Conservation (phyloP, 2,797 vertebrate species). For the Esox masquinongy region DNA sequence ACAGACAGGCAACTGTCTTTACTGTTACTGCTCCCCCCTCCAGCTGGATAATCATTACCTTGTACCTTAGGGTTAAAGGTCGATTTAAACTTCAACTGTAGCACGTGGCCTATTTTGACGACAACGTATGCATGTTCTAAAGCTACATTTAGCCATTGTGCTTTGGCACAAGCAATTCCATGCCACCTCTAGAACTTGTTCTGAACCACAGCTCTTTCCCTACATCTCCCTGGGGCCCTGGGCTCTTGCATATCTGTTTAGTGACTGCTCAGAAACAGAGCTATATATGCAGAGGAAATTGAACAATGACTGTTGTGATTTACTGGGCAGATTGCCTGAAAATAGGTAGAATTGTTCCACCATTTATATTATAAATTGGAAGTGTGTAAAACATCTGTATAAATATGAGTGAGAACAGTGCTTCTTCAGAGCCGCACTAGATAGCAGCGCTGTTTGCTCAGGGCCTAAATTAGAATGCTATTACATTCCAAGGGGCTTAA, state of each 20-base stretch:
- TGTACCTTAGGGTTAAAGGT: not conserved
- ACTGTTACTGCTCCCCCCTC: constrained; percentile 19
- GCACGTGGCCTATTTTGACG: not conserved
- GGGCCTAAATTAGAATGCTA: constrained; percentile 65
- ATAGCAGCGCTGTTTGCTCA: constrained; percentile 59
- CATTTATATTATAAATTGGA: constrained; percentile 35
- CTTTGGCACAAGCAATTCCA: not conserved
- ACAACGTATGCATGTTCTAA: not conserved
- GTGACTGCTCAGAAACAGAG: constrained; percentile 39
- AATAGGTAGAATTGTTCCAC: constrained; percentile 42
- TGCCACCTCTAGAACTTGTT: constrained; percentile 6
- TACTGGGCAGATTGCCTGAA: constrained; percentile 38
- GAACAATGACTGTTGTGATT: constrained; percentile 46
- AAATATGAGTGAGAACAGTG: constrained; percentile 52
- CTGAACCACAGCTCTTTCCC: not conserved
- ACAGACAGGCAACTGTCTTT: constrained; percentile 8
- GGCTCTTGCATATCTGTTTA: not conserved
- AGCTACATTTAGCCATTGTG: not conserved
- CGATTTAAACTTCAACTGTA: not conserved
- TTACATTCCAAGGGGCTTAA: constrained; percentile 68
- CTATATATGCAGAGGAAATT: constrained; percentile 57
- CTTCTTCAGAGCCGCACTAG: constrained; percentile 37
- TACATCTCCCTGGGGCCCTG: not conserved
- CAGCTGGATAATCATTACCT: constrained; percentile 11
- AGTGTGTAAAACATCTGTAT: constrained; percentile 54